Conservation (phyloP, 2,113 vertebrate genomes). For the Scomber scombrus region DNA sequence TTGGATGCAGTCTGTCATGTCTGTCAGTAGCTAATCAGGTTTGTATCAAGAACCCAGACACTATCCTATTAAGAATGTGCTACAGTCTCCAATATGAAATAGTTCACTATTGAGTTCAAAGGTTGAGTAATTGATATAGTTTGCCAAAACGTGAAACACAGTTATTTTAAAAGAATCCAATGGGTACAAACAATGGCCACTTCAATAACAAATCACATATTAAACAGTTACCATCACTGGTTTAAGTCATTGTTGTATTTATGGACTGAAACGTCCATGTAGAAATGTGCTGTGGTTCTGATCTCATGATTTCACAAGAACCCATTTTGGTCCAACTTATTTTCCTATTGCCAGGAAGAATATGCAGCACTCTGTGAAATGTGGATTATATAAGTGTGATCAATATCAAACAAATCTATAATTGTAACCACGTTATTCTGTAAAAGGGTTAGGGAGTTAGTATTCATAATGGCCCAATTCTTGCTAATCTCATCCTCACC, state of each 20-base stretch:
- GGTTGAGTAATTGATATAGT: neutral
- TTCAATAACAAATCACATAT: conserved; percentile 36
- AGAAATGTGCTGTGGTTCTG: conserved; percentile 26
- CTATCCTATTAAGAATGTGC: too few relatives aligned
- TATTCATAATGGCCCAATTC: conserved; percentile 12
- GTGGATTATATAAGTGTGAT: conserved; percentile 32
- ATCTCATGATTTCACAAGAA: conserved; percentile 38
- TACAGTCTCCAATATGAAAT: too few relatives aligned
- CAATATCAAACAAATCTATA: conserved; percentile 27
- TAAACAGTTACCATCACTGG: conserved; percentile 13
- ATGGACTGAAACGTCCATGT: conserved; percentile 7
- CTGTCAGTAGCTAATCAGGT: neutral
- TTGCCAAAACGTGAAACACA: conserved; percentile 28
- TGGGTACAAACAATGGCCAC: conserved; percentile 28
- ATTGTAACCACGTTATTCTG: conserved; percentile 31
- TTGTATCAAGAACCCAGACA: neutral
- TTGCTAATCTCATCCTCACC: conserved; percentile 38
- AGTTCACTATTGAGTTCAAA: neutral
- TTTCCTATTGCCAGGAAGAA: conserved; percentile 16
- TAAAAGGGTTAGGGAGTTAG: neutral
- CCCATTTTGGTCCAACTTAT: neutral
- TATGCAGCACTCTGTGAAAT: neutral
- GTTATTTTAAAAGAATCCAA: conserved; percentile 30
- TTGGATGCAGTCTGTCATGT: neutral
- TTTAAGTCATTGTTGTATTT: conserved; percentile 53